Evolutionary conservation across 2,797 vertebrate genomes (phyloP), one percentile per base, ranked within the genome.

Genomic region (Betta splendens): DNA sequence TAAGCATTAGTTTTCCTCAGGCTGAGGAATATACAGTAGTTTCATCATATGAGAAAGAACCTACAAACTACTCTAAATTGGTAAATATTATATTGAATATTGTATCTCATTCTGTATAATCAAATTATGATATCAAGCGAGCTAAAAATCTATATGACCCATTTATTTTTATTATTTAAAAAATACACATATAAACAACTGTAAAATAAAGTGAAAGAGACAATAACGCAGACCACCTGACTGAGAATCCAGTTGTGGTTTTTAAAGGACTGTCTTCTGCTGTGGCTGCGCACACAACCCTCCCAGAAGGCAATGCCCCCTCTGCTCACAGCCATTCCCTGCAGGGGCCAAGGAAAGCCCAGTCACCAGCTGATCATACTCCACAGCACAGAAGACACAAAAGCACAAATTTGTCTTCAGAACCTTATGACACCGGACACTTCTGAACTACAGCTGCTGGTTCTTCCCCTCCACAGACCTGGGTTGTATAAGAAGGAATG

Each of bases 311-410:
- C 82, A 15, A 90, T 21, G 12, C 87, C 81, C 64, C 90, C 76
- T 89, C 91, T 87, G 81, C 86, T 91, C 69, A 86, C 89, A 91
- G 92, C 91, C 92, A 93, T 93, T 89, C 87, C 87, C 72, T 59
- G 75, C 70, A 75, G 76, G 79, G 84, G 78, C 68, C 43, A 13
- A 46, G 69, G 47, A 40, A 68, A 84, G 69, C 69, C 75, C 51
- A 44, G 63, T 79, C 67, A 89, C 60, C 80, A 80, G 45, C 51
- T 64, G 58, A 76, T 49, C 89, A 91, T 91, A 72, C 66, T 75
- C 59, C 31, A 3, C 29, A 36, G 47, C 21, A 51, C 23, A 20
- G 18, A 26, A 13, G 56, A 72, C 22, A 46, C 7, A 36, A 51
- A 39, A 32, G 40, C 45, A 50, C 21, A 20, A 5, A 28, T 0